Evolutionary conservation across 2,888 invertebrate genomes (phyloP), one percentile per base, ranked within the genome.

Genomic region (Sminthurides aquaticus): DNA sequence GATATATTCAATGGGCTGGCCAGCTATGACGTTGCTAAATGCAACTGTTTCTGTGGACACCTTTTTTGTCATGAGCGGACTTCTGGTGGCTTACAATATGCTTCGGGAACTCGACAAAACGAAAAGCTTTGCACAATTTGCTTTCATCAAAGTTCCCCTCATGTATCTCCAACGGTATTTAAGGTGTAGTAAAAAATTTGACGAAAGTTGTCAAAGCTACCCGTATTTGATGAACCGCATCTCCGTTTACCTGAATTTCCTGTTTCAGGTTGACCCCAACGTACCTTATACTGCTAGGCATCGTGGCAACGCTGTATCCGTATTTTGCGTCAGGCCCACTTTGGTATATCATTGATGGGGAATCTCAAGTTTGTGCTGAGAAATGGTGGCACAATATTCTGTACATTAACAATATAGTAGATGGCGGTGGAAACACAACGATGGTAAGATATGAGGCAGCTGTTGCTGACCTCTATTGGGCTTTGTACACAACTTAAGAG

Each of bases 11-110:
- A 43, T 18, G 43, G 18, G 43, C 43, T 34, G 43, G 43, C 5
- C 5, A 5, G 15, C 15, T 5, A 34, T 34, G 43, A 5, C 43
- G 5, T 11, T 34, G 15, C 52, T 52, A n/a, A 86, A 86, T 74
- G 82, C 83, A 29, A 85, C 85, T 72, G 77, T 86, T 0, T 82
- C 85, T 52, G 86, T 86, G 48, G 86, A 86, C 73, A 82, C 84
- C 0, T 86, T 86, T 76, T 86, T 86, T 75, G 75, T 84, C 18
- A 73, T 86, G 1, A 84, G 85, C 56, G 86, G 85, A 0, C 80
- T 86, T 62, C 77, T 86, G 3, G 81, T 83, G 0, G 79, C 82
- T 0, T 81, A 81, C 27, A 79, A 78, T 20, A 69, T 86, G 1
- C 76, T 81, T 0, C 79, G 76, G 56, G 49, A 64, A n/a, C 52